Conservation (phyloP, 2,797 vertebrate species). For the Pempheris klunzingeri region DNA sequence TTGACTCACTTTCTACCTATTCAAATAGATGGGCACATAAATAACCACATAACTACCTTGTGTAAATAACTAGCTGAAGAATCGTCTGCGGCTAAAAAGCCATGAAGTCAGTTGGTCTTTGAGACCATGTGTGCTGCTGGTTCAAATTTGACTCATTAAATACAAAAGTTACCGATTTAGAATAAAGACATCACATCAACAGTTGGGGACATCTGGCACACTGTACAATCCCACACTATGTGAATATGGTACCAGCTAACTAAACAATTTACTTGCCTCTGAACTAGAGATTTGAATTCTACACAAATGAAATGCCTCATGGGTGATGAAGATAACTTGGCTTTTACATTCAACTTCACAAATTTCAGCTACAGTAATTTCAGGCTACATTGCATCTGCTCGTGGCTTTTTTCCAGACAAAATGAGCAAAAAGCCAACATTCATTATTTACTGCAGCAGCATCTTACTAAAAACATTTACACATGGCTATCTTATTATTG, state of each 20-base stretch:
- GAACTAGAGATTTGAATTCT: constrained; percentile 30
- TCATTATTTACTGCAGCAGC: constrained; percentile 59
- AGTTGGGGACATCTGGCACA: constrained; percentile 6
- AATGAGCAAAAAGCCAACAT: constrained; percentile 53
- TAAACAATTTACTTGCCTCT: constrained; percentile 40
- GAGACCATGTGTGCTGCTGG: constrained; percentile 1
- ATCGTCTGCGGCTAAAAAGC: too few relatives aligned
- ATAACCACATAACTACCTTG: constrained; percentile 1
- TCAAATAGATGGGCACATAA: constrained; percentile 4
- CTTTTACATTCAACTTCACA: constrained; percentile 55
- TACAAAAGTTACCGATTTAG: constrained; percentile 8
- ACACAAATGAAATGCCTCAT: constrained; percentile 57
- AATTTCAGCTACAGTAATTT: constrained; percentile 61
- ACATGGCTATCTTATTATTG: constrained; percentile 37
- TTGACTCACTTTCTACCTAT: not conserved
- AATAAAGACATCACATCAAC: constrained; percentile 11
- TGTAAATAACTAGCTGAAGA: constrained; percentile 21
- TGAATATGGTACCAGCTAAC: constrained; percentile 35
- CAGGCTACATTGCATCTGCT: constrained; percentile 59
- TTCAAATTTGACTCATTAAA: constrained; percentile 23
- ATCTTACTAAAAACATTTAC: constrained; percentile 47
- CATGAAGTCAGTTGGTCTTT: constrained; percentile 1
- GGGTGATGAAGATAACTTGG: constrained; percentile 49
- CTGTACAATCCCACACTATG: not conserved
- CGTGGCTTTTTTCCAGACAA: constrained; percentile 56